Percentiles rank a stretch among this genome's conserved stretches.
These are phyloP conservation scores for Myripristis murdjan DNA, from an alignment of 2,797 vertebrate species.

Conservation along the genomic window DNA sequence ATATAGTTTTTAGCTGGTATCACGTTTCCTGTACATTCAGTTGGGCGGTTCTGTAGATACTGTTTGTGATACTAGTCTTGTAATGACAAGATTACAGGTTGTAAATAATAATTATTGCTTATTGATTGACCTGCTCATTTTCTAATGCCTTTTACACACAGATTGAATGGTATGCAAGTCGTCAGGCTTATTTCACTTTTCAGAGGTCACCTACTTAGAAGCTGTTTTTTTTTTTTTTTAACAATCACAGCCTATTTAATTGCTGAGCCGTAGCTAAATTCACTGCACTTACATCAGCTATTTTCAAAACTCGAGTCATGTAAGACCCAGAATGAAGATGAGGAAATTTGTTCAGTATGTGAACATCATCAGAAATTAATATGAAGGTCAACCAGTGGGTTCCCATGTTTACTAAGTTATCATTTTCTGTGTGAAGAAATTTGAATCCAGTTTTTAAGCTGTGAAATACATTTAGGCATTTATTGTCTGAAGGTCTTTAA, in stretches of 20 bases:
- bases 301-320: too few species aligned
- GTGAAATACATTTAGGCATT: background rate
- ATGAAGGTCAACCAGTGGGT: background rate
- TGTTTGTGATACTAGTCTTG: slow-evolving; percentile 42
- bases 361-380: background rate
- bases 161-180: slow-evolving; percentile 11
- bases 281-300: background rate
- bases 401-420: background rate
- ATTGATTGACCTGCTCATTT: slow-evolving; percentile 43
- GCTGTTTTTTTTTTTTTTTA: slow-evolving; percentile 59
- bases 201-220: background rate
- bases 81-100: slow-evolving; percentile 20
- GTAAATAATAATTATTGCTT: slow-evolving; percentile 42
- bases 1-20: slow-evolving; percentile 34
- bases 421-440: background rate
- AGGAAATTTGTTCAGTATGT: background rate
- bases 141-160: slow-evolving; percentile 56
- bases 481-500: slow-evolving; percentile 3
- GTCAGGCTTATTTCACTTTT: background rate
- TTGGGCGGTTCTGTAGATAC: slow-evolving; percentile 29
- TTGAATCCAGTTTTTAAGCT: background rate
- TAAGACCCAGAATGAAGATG: too few species aligned
- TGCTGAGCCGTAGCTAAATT: slow-evolving; percentile 2
- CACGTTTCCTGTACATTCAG: slow-evolving; percentile 13
- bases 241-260: background rate